Evolutionary conservation across 2,113 vertebrate genomes (phyloP).

Genomic region (Typhlomys cinereus): DNA sequence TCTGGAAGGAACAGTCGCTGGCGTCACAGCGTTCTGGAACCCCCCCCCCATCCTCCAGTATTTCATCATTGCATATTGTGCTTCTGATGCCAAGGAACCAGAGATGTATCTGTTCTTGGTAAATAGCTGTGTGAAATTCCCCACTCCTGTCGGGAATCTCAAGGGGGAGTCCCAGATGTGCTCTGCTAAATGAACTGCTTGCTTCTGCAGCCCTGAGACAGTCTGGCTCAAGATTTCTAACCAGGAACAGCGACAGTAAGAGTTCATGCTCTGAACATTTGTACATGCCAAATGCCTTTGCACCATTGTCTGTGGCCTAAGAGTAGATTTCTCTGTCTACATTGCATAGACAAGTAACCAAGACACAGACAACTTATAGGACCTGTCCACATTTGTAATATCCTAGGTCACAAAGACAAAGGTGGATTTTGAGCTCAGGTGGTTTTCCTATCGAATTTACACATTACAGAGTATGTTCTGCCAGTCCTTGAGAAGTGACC

Average conservation of each 20-base stretch:
- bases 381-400: background rate
- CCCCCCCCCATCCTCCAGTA: conserved; percentile 26
- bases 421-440: conserved; percentile 8
- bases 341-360: background rate
- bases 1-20: background rate
- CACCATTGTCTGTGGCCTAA: background rate
- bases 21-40: background rate
- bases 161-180: conserved; percentile 42
- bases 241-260: background rate
- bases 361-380: conserved; percentile 18
- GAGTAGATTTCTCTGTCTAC: background rate
- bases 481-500: background rate
- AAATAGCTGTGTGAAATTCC: conserved; percentile 67
- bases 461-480: conserved; percentile 17
- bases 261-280: background rate
- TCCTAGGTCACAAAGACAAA: background rate
- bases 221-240: background rate
- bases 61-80: conserved; percentile 63
- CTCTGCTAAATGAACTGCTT: conserved; percentile 17
- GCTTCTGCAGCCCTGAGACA: background rate
- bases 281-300: background rate
- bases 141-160: conserved; percentile 35
- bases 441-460: conserved; percentile 28
- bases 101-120: conserved; percentile 54
- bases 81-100: conserved; percentile 45